phyloP scores from a whole-genome alignment of 2,888 invertebrate species.

The Epistrophe grossulariae region DNA sequence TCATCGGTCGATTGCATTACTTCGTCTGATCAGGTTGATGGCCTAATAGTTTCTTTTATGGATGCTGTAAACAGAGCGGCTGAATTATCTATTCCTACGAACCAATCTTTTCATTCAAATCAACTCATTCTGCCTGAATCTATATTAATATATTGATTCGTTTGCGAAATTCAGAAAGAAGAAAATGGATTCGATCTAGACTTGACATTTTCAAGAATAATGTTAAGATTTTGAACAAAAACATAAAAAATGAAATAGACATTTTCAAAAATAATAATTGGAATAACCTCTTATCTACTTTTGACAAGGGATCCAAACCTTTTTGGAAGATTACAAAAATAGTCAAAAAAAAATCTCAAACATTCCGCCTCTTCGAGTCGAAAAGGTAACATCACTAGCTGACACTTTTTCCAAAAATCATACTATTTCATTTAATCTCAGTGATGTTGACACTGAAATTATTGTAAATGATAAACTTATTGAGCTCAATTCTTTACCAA shows the following conservation, averaged over 20 bases:
- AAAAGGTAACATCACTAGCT: too few species aligned
- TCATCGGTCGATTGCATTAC: not conserved
- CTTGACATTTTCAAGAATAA: not conserved
- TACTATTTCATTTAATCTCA: not conserved
- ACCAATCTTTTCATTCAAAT: not conserved
- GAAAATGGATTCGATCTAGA: conserved; percentile 4
- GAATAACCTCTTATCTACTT: conserved; percentile 13
- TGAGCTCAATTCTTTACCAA: not conserved
- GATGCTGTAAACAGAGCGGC: conserved; percentile 2
- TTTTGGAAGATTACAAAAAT: conserved; percentile 10
- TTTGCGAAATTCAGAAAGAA: conserved; percentile 1
- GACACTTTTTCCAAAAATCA: not conserved
- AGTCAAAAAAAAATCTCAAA: not conserved
- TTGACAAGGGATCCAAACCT: conserved; percentile 4
- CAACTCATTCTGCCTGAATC: not conserved
- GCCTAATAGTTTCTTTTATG: not conserved
- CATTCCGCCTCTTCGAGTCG: not conserved
- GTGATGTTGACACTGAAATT: not conserved
- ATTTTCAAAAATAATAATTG: conserved; percentile 5
- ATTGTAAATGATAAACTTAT: not conserved
- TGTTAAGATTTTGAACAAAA: not conserved
- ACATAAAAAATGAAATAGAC: not conserved
- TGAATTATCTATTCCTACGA: conserved; percentile 14
- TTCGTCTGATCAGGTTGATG: not conserved
- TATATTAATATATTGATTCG: not conserved